Percentiles rank a stretch among this genome's conserved stretches.
Conservation (phyloP, 2,797 vertebrate genomes). For the Poeciliopsis infans region DNA sequence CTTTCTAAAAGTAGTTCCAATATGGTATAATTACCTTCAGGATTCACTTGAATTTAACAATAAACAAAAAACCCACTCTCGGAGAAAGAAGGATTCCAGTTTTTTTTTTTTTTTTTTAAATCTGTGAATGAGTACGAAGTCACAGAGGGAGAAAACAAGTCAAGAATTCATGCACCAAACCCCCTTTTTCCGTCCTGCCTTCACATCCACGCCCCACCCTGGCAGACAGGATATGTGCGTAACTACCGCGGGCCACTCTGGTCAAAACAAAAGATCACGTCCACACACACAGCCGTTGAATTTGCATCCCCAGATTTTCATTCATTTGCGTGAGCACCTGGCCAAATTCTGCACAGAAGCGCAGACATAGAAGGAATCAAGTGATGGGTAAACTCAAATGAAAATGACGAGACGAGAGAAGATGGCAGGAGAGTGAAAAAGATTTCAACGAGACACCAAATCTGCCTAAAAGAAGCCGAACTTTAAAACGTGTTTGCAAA, state of each 20-base stretch:
- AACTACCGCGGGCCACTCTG: constrained; percentile 1
- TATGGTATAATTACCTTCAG: not conserved
- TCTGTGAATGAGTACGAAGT: not conserved
- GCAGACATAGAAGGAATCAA: not conserved
- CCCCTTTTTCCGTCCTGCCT: not conserved
- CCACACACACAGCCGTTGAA: constrained; percentile 48
- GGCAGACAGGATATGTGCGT: not conserved
- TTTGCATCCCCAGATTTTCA: constrained; percentile 70
- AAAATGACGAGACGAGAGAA: not conserved
- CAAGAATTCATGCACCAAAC: not conserved
- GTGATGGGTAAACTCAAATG: not conserved
- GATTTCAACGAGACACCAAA: not conserved
- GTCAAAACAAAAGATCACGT: constrained; percentile 14
- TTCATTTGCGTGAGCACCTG: constrained; percentile 64
- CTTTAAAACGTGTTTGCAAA: not conserved
- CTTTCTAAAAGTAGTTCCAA: not conserved
- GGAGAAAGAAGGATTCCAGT: not conserved
- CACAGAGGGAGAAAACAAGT: constrained; percentile 9
- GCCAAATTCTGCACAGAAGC: constrained; percentile 3
- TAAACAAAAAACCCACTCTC: not conserved
- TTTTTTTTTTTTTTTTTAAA: not conserved
- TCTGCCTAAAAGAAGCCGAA: not conserved
- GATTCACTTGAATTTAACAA: not conserved
- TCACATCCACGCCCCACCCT: not conserved
- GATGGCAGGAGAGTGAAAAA: not conserved